A percentile compares a stretch with the other conserved stretches of the same genome.
Conservation (phyloP, 2,797 vertebrate species). For the Enteromius radiatus region DNA sequence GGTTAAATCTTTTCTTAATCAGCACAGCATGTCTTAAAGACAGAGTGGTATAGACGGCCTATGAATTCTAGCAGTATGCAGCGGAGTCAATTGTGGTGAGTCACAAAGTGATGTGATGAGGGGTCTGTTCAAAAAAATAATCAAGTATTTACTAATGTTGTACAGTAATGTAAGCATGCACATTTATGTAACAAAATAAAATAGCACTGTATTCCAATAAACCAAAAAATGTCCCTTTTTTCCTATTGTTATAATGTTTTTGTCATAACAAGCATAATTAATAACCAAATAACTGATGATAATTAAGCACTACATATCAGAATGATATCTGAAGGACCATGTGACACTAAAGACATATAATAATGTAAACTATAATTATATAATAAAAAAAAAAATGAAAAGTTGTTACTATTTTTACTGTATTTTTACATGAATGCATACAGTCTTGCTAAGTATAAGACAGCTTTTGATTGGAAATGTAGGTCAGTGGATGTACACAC, state of each 20-base stretch:
- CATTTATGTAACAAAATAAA: neutral
- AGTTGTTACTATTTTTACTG: too few species aligned
- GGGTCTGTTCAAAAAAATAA: neutral
- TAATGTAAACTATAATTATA: too few species aligned
- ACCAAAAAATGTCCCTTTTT: neutral
- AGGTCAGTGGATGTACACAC: neutral
- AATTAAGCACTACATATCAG: neutral
- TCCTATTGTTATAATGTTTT: neutral
- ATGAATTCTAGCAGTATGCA: constrained; percentile 19
- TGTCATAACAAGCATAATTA: neutral
- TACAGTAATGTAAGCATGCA: neutral
- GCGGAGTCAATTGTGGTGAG: neutral
- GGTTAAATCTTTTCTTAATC: constrained; percentile 70
- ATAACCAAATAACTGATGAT: neutral
- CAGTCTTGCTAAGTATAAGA: too few species aligned
- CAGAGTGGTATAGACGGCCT: neutral
- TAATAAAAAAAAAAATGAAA: too few species aligned
- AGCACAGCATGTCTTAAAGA: constrained; percentile 23
- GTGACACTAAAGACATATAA: neutral
- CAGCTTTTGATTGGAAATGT: neutral
- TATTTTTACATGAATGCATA: too few species aligned
- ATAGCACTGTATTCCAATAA: neutral
- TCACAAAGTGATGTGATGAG: neutral
- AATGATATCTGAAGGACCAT: neutral
- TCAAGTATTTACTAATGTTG: neutral